These are phyloP conservation scores for Strongylocentrotus purpuratus DNA, from an alignment of 35 echinoderm and acorn worm genomes.

Conservation along the genomic window DNA sequence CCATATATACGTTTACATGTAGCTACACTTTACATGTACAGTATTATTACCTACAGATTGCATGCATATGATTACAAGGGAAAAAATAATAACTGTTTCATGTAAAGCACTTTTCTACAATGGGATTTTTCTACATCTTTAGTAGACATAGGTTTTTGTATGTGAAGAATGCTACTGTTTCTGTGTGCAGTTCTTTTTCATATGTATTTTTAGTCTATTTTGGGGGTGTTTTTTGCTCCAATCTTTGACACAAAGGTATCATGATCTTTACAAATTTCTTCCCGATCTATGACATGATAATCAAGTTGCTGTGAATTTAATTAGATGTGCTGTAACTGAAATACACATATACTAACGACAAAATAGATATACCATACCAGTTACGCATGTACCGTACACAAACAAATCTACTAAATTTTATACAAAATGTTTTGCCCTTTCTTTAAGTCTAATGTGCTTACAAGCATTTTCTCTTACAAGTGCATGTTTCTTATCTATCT, in stretches of 20 bases:
- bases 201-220: background rate
- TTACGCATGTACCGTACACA: too few species aligned
- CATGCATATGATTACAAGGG: background rate
- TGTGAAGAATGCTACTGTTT: background rate
- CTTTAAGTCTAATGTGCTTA: too few species aligned
- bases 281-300: background rate
- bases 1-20: background rate
- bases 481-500: too few species aligned
- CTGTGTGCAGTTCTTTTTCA: background rate
- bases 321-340: background rate
- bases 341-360: background rate
- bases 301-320: background rate
- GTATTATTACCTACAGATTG: too few species aligned
- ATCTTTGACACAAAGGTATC: too few species aligned
- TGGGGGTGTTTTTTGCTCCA: background rate
- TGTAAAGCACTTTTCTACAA: background rate
- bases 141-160: background rate
- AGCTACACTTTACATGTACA: background rate
- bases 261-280: background rate
- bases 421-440: too few species aligned
- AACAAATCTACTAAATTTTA: too few species aligned
- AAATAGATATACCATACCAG: too few species aligned
- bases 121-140: background rate
- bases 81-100: background rate
- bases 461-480: too few species aligned